A percentile compares a stretch with the other conserved stretches of the same genome.
phyloP scores from a whole-genome alignment of 2,113 vertebrate genomes.

The Oncorhynchus gorbuscha region DNA sequence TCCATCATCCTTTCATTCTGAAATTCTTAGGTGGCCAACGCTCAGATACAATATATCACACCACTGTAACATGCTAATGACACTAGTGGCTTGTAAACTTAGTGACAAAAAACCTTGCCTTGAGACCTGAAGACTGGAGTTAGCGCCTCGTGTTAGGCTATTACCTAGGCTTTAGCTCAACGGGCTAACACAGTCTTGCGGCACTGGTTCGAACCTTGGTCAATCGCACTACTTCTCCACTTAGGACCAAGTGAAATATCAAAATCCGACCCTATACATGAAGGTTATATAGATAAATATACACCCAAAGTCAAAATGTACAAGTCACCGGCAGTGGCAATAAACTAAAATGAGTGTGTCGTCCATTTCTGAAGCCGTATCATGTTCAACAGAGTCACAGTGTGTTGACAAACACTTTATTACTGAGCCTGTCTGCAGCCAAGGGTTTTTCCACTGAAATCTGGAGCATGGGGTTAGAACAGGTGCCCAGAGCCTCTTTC shows the following conservation, averaged over 20 bases:
- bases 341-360: background rate
- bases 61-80: slow-evolving; percentile 13
- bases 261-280: slow-evolving; percentile 14
- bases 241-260: slow-evolving; percentile 38
- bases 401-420: slow-evolving; percentile 71
- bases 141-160: too few relatives aligned
- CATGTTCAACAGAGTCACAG: slow-evolving; percentile 43
- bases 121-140: too few relatives aligned
- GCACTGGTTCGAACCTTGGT: too few relatives aligned
- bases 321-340: slow-evolving; percentile 18
- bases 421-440: slow-evolving; percentile 29
- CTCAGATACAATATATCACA: slow-evolving; percentile 24
- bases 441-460: slow-evolving; percentile 61
- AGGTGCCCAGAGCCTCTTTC: slow-evolving; percentile 54
- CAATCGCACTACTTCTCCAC: background rate
- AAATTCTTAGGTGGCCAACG: background rate
- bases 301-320: slow-evolving; percentile 37
- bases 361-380: slow-evolving; percentile 49
- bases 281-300: slow-evolving; percentile 29
- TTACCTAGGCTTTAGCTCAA: too few relatives aligned
- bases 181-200: too few relatives aligned
- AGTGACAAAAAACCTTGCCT: too few relatives aligned
- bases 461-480: slow-evolving; percentile 54
- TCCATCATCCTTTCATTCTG: slow-evolving; percentile 1
- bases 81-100: too few relatives aligned